Percentiles rank a stretch among this genome's conserved stretches.
Conservation (phyloP, 2,888 invertebrate genomes). For the Dinocampus coccinellae region DNA sequence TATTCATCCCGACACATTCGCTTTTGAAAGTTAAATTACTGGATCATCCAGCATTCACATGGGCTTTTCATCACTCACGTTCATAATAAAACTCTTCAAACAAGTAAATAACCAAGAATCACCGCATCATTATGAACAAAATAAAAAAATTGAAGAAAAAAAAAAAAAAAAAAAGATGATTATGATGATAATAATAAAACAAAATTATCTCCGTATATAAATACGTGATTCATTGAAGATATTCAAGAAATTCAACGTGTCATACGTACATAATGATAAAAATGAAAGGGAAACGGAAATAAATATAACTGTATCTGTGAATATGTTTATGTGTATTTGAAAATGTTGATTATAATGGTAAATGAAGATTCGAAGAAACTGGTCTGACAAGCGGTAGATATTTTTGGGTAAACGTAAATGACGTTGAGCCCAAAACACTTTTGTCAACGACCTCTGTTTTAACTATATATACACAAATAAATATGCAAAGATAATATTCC, state of each 20-base stretch:
- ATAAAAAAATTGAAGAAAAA: not conserved
- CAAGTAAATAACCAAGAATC: constrained; percentile 26
- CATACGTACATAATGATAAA: too few relatives aligned
- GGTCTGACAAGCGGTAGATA: constrained; percentile 33
- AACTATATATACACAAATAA: constrained; percentile 4
- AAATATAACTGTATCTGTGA: not conserved
- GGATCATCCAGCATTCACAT: constrained; percentile 14
- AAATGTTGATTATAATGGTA: too few relatives aligned
- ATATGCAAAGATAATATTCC: constrained; percentile 5
- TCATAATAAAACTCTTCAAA: constrained; percentile 31
- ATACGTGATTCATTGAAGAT: too few relatives aligned
- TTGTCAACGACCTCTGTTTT: constrained; percentile 14
- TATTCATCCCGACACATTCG: constrained; percentile 7
- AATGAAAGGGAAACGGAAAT: not conserved
- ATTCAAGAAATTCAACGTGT: too few relatives aligned
- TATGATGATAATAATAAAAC: not conserved
- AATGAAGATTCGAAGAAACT: constrained; percentile 13
- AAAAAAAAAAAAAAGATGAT: not conserved
- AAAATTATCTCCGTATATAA: not conserved
- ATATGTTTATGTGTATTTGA: too few relatives aligned
- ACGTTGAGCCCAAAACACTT: constrained; percentile 39
- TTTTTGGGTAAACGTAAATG: constrained; percentile 38
- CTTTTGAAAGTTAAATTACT: constrained; percentile 29
- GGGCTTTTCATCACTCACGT: constrained; percentile 29
- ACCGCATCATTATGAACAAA: not conserved